Base-by-base conservation (phyloP, 2,797 vertebrate genomes). In the Paramormyrops hopkinsi region DNA sequence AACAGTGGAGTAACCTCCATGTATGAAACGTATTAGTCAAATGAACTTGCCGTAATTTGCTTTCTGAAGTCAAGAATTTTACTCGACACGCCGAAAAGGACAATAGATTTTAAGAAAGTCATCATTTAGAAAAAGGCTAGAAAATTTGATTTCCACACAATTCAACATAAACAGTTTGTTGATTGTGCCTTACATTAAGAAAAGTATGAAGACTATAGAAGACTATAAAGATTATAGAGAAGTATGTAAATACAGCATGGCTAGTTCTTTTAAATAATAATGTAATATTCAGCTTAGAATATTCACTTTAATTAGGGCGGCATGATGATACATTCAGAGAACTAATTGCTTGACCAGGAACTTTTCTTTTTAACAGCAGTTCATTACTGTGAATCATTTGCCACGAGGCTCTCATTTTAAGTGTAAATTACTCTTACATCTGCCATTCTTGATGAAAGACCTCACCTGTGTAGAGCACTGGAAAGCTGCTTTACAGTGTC, bases 311-410 rank as follows among this genome's bases (percentile, higher is more conserved):
- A 88, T 88, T 82, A 88, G 62, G 79, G 73, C 51, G 2, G 51
- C 41, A 17, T 25, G 53, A 29, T 62, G 37, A 88, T 62, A 88
- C 33, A 88, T 87, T 79, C 69, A 62, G 53, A 76, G 48, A 84
- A 65, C 73, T 84, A 83, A 41, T 41, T 88, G 44, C 86, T 53
- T 50, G 53, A 46, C 83, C 76, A 37, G 46, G 89, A 89, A 76
- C 44, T 89, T 86, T 73, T 37, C 56, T 89, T 59, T 89, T 87
- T 89, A 79, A 90, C 76, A 90, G 53, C 53, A 84, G 33, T 90
- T 88, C 82, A 88, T 88, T 88, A 62, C 54, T 62, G 33, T 50
- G 54, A 88, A 88, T 88, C 54, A 88, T 46, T 12, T 84, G 54
- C 87, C 86, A 44, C 2, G 50, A 37, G 69, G 62, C 48, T 84